Base-by-base conservation (phyloP, 2,113 vertebrate species). In the Sprattus sprattus region DNA sequence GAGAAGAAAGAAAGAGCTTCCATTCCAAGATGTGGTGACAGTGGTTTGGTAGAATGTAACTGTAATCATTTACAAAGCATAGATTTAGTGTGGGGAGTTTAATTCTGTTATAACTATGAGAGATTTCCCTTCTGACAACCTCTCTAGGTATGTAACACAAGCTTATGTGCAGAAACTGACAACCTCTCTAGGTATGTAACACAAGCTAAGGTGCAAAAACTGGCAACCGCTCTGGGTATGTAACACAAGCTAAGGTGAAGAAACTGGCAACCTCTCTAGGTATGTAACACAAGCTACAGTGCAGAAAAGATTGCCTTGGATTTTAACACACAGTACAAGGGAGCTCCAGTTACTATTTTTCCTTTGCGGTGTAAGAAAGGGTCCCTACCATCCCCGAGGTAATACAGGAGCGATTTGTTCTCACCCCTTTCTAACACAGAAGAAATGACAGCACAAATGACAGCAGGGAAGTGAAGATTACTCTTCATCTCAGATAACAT, bases 331-430 rank as follows among this genome's bases (percentile, higher is more conserved):
- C 10, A 13, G 64, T 71, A 13, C 64, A 71, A 0, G 7, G 3
- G 0, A 9, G 8, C 28, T 71, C 2, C 1, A 71, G 64, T 13
- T 32, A 71, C 64, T 71, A 0, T 32, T 71, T 71, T 39, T 32
- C 25, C 64, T 32, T 32, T 64, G 6, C 9, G 22, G 20, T 64
- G 20, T 64, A n/a, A n/a, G 20, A 25, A 15, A 57, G 52, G 1
- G 52, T 15, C 20, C 20, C 9, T 64, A 6, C 22, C 22, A 9
- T 25, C 57, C 20, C 57, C 57, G 22, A 64, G 57, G 57, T 25
- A 64, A 22, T 64, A 82, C 64, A 85, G 81, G 83, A 87, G 87
- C 85, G 28, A 47, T 82, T 64, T 60, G 57, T 84, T 81, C 57
- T 28, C 64, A 57, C 81, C 78, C 47, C 9, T 22, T 44, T 46